These are phyloP conservation scores for Xiphorhynchus erythropygius DNA, from an alignment of 2,797 vertebrate species.

Conservation along the genomic window DNA sequence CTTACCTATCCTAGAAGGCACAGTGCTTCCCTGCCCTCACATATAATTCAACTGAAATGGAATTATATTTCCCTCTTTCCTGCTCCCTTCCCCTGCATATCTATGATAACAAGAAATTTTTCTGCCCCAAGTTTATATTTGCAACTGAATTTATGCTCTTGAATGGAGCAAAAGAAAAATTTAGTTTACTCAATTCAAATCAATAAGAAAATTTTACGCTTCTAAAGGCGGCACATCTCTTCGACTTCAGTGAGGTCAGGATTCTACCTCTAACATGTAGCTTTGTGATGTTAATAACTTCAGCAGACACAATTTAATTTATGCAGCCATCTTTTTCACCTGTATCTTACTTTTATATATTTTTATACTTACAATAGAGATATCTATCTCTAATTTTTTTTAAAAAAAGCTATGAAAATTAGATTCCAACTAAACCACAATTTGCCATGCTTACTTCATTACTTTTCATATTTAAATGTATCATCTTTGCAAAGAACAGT, in stretches of 20 bases:
- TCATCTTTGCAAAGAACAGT: not conserved
- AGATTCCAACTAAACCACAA: slow-evolving; percentile 39
- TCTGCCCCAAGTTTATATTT: not conserved
- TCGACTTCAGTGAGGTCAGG: slow-evolving; percentile 14
- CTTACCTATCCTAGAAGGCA: not conserved
- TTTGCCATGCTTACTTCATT: slow-evolving; percentile 53
- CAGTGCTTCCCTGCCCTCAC: not conserved
- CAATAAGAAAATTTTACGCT: not conserved
- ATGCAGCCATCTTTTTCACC: slow-evolving; percentile 52
- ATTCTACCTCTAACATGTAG: slow-evolving; percentile 30
- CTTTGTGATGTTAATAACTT: slow-evolving; percentile 68
- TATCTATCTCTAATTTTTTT: slow-evolving; percentile 48
- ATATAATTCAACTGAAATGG: not conserved
- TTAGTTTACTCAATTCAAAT: slow-evolving; percentile 36
- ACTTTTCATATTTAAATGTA: slow-evolving; percentile 63
- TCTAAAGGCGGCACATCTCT: slow-evolving; percentile 4
- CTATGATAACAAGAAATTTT: not conserved
- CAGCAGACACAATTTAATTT: slow-evolving; percentile 52
- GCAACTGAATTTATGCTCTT: not conserved
- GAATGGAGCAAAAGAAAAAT: not conserved
- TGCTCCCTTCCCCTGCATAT: not conserved
- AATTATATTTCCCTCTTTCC: not conserved
- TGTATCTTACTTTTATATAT: slow-evolving; percentile 44
- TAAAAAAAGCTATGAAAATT: slow-evolving; percentile 45
- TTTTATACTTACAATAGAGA: slow-evolving; percentile 56